Conservation (phyloP, 2,797 vertebrate species). For the Babyrousa celebensis region DNA sequence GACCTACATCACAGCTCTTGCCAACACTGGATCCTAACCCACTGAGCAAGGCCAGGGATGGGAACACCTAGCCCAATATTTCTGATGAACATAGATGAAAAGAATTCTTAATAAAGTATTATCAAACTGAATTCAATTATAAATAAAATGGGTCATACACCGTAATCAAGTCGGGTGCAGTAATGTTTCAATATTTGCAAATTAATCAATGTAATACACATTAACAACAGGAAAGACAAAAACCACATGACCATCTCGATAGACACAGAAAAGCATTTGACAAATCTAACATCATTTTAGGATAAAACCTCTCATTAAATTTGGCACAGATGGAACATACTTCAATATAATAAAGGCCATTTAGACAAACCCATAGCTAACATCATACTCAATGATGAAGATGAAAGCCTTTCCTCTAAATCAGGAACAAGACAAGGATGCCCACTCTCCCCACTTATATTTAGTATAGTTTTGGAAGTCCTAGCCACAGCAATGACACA, state of each 20-base stretch:
- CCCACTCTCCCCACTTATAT: rapidly evolving
- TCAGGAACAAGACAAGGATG: neutral
- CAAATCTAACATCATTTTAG: neutral
- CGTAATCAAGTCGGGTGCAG: neutral
- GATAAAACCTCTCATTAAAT: neutral
- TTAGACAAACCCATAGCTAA: neutral
- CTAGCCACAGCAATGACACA: no score
- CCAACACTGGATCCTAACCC: no score
- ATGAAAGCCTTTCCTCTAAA: neutral
- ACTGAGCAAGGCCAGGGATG: no score
- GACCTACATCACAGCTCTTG: no score
- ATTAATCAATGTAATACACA: neutral
- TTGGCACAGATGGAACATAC: neutral
- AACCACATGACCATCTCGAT: neutral
- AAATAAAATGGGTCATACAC: neutral
- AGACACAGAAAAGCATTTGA: neutral
- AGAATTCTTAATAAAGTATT: neutral
- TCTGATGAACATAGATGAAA: neutral
- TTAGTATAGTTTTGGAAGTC: no score
- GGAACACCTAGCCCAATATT: no score
- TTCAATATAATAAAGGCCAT: neutral
- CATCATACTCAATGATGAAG: neutral
- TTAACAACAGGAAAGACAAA: neutral
- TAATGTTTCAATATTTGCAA: neutral
- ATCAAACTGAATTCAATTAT: neutral